Conservation (phyloP, 2,797 vertebrate species). For the Chaetodon trifasciatus region DNA sequence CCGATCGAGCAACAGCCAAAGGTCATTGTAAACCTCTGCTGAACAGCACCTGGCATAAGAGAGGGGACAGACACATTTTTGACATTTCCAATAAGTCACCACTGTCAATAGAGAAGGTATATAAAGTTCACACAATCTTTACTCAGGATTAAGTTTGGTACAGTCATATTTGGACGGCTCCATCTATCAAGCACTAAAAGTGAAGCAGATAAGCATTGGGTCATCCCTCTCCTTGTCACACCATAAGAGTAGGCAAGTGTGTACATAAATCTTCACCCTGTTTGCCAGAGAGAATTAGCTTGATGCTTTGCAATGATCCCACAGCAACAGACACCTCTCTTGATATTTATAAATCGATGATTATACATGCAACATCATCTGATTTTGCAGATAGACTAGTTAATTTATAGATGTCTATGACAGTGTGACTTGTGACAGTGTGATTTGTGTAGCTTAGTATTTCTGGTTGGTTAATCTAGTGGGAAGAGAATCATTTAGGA, state of each 20-base stretch:
- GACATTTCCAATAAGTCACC: constrained; percentile 73
- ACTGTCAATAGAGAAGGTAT: constrained; percentile 70
- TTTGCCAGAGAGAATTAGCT: constrained; percentile 78
- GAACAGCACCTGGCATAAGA: not conserved
- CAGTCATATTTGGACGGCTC: constrained; percentile 79
- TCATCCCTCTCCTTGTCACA: constrained; percentile 84
- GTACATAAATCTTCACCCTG: constrained; percentile 80
- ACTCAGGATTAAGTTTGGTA: constrained; percentile 77
- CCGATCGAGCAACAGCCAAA: constrained; percentile 40
- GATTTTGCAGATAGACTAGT: constrained; percentile 32
- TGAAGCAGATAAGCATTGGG: constrained; percentile 80
- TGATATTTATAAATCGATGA: constrained; percentile 65
- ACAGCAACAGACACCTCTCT: constrained; percentile 34
- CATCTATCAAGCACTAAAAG: constrained; percentile 85
- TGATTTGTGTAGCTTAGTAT: too few species aligned
- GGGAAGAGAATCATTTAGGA: too few species aligned
- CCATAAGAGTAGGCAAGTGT: constrained; percentile 60
- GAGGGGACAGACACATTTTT: constrained; percentile 43
- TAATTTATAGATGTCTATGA: too few species aligned
- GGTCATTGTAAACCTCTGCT: constrained; percentile 34
- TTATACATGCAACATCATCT: constrained; percentile 47
- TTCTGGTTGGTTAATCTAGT: too few species aligned
- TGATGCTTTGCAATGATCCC: constrained; percentile 63
- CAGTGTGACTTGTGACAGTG: too few species aligned
- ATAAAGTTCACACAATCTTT: constrained; percentile 74